Evolutionary conservation across 2,888 invertebrate genomes (phyloP).

Genomic region (Diaprepes abbreviatus): DNA sequence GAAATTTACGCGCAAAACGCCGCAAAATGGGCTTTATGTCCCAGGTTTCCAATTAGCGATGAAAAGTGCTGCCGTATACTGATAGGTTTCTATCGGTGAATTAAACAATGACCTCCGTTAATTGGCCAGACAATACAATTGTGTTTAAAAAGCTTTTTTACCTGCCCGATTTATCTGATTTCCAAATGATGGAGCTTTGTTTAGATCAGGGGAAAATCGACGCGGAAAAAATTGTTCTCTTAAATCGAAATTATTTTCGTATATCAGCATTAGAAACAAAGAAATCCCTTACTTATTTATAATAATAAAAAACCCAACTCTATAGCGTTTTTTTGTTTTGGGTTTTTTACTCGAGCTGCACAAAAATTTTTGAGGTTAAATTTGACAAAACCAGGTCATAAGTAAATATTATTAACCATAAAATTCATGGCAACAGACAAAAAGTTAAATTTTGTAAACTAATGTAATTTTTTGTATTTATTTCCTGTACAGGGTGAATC

Average conservation of each 20-base stretch:
- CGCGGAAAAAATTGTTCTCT: background rate
- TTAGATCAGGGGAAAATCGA: background rate
- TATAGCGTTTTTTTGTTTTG: too few species aligned
- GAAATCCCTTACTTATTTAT: background rate
- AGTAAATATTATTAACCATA: too few species aligned
- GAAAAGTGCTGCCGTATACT: slow-evolving; percentile 36
- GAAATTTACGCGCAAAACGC: slow-evolving; percentile 31
- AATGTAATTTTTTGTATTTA: too few species aligned
- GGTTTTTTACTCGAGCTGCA: too few species aligned
- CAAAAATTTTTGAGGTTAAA: too few species aligned
- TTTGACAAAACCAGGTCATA: too few species aligned
- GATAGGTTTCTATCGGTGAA: slow-evolving; percentile 33
- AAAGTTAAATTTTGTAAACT: too few species aligned
- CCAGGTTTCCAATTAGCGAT: slow-evolving; percentile 35
- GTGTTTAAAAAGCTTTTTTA: slow-evolving; percentile 16
- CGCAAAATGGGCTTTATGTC: slow-evolving; percentile 37
- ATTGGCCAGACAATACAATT: slow-evolving; percentile 25
- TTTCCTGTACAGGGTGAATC: too few species aligned
- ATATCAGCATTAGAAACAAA: background rate
- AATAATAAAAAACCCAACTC: too few species aligned
- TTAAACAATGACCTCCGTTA: slow-evolving; percentile 25
- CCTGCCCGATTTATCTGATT: slow-evolving; percentile 4
- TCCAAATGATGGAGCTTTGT: background rate
- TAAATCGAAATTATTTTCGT: background rate
- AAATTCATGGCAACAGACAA: too few species aligned